phyloP scores from a whole-genome alignment of 2,113 vertebrate species.

The Lucifuga dentata region DNA sequence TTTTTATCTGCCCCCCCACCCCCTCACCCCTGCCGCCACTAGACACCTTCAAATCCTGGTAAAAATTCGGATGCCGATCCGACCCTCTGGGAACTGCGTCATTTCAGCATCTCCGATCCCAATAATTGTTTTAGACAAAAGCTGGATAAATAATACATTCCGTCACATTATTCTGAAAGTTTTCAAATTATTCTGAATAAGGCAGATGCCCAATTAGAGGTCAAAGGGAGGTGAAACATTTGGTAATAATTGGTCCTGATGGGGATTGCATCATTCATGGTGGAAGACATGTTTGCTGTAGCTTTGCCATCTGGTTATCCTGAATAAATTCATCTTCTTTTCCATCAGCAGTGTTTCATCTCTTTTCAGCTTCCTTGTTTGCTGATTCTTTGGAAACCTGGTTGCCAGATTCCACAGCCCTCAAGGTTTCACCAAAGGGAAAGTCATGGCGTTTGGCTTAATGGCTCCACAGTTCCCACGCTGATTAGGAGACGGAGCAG shows the following conservation, averaged over 20 bases:
- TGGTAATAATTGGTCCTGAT: not conserved
- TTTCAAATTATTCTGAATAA: not conserved
- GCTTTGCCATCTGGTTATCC: not conserved
- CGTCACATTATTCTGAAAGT: not conserved
- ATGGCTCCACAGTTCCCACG: constrained; percentile 48
- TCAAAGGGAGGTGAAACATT: not conserved
- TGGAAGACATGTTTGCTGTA: not conserved
- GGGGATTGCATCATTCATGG: not conserved
- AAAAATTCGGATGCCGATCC: too few species aligned
- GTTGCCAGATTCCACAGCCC: constrained; percentile 33
- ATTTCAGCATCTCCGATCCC: constrained; percentile 4
- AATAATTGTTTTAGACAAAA: constrained; percentile 32
- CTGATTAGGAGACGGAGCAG: constrained; percentile 41
- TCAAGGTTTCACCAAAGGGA: constrained; percentile 28
- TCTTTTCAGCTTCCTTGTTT: constrained; percentile 36
- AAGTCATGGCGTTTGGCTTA: constrained; percentile 45
- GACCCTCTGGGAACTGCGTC: too few species aligned
- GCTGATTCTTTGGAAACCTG: constrained; percentile 17
- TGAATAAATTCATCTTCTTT: constrained; percentile 21
- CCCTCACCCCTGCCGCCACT: too few species aligned
- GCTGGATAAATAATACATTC: not conserved
- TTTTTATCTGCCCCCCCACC: too few species aligned
- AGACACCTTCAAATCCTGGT: too few species aligned
- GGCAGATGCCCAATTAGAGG: not conserved
- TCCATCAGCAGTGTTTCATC: constrained; percentile 23